These are phyloP conservation scores for Paralvinella palmiformis DNA, from an alignment of 1,140 invertebrate species.

Conservation along the genomic window DNA sequence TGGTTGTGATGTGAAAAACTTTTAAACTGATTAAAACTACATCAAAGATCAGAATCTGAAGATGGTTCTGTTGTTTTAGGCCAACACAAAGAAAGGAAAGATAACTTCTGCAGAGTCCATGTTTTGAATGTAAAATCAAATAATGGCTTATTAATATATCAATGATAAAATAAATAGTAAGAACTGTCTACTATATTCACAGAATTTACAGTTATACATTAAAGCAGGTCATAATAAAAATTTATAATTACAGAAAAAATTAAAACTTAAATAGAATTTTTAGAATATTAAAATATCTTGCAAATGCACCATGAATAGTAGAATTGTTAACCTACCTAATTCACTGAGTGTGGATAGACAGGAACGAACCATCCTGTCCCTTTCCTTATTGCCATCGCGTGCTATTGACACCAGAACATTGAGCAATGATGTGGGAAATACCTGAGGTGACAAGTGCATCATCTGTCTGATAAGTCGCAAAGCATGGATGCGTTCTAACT, in stretches of 20 bases:
- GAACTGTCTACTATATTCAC: not conserved
- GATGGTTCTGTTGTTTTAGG: too few species aligned
- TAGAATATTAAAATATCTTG: too few species aligned
- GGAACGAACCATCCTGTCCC: constrained; percentile 70
- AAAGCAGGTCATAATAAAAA: not conserved
- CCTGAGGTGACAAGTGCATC: constrained; percentile 60
- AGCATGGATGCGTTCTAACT: constrained; percentile 83
- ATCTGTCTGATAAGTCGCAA: constrained; percentile 72
- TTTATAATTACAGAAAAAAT: not conserved
- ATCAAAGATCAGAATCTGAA: too few species aligned
- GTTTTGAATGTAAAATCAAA: too few species aligned
- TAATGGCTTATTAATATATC: too few species aligned
- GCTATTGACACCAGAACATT: constrained; percentile 74
- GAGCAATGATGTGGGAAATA: constrained; percentile 62
- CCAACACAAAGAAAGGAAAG: too few species aligned
- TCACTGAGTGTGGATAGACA: constrained; percentile 81
- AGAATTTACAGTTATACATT: not conserved
- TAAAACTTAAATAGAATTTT: too few species aligned
- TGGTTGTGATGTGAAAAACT: too few species aligned
- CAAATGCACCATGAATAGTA: too few species aligned
- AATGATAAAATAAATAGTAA: too few species aligned
- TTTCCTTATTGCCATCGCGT: constrained; percentile 65
- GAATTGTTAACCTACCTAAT: constrained; percentile 58
- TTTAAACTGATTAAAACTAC: too few species aligned
- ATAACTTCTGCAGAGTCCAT: too few species aligned